A percentile compares a stretch with the other conserved stretches of the same genome.
phyloP scores from a whole-genome alignment of 35 echinoderm and acorn worm species.

The Amphiura filiformis region DNA sequence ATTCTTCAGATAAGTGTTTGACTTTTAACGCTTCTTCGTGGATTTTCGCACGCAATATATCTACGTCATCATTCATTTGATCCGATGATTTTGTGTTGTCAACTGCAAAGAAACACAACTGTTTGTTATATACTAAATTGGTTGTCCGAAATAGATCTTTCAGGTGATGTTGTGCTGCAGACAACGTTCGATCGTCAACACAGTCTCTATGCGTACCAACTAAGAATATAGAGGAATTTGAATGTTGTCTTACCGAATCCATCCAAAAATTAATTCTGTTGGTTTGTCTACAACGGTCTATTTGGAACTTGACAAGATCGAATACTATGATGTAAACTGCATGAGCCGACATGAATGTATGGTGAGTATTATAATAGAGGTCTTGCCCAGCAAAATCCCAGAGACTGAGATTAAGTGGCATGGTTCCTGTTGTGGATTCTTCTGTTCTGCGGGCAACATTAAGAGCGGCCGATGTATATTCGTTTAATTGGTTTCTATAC shows the following conservation, averaged over 20 bases:
- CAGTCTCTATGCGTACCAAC: neutral
- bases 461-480: neutral
- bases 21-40: neutral
- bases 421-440: neutral
- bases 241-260: neutral
- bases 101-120: neutral
- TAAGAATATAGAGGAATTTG: neutral
- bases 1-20: neutral
- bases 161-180: neutral
- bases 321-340: neutral
- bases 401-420: neutral
- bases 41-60: neutral
- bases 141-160: neutral
- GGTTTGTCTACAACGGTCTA: neutral
- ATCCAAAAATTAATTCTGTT: neutral
- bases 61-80: neutral
- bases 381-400: slow-evolving; percentile 1
- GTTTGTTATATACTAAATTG: neutral
- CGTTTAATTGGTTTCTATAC: neutral
- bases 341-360: neutral
- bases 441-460: neutral
- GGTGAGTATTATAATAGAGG: neutral
- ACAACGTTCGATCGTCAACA: neutral
- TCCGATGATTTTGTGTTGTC: neutral
- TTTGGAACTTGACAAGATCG: neutral